These are phyloP conservation scores for Polymixis lichenea DNA, from an alignment of 2,888 invertebrate genomes.

Conservation along the genomic window DNA sequence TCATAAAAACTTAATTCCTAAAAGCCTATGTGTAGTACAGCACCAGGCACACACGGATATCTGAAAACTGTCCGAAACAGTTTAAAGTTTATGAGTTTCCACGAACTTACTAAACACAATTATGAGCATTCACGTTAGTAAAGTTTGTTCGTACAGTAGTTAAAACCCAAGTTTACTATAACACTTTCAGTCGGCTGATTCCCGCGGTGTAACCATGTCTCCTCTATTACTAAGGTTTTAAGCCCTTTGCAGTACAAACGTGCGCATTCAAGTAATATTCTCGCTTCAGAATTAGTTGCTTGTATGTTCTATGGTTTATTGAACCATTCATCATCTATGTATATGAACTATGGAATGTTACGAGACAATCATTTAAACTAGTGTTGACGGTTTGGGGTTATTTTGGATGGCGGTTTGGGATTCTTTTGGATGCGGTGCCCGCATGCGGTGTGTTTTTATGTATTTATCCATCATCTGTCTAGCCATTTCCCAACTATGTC, in stretches of 20 bases:
- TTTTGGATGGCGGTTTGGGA: neutral
- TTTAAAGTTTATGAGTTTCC: constrained; percentile 50
- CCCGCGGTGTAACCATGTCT: constrained; percentile 19
- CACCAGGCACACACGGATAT: constrained; percentile 19
- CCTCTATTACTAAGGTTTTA: constrained; percentile 30
- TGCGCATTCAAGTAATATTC: constrained; percentile 33
- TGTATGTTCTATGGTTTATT: constrained; percentile 53
- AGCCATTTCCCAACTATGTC: too few species aligned
- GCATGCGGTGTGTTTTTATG: neutral
- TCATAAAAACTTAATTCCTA: neutral
- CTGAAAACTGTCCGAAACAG: constrained; percentile 47
- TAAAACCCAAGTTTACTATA: constrained; percentile 53
- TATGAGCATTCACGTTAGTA: constrained; percentile 47
- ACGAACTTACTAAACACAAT: constrained; percentile 46
- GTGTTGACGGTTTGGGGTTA: constrained; percentile 2
- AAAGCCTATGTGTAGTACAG: constrained; percentile 9
- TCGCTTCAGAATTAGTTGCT: constrained; percentile 45
- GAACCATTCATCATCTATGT: constrained; percentile 40
- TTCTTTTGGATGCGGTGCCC: neutral
- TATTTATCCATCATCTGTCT: too few species aligned
- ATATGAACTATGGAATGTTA: constrained; percentile 38
- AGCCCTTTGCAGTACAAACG: constrained; percentile 23
- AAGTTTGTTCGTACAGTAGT: constrained; percentile 42
- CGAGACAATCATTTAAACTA: constrained; percentile 12
- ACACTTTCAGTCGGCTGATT: constrained; percentile 43